Percentiles rank a stretch among this genome's conserved stretches.
Conservation (phyloP, 2,113 vertebrate species). For the Mustela nigripes region DNA sequence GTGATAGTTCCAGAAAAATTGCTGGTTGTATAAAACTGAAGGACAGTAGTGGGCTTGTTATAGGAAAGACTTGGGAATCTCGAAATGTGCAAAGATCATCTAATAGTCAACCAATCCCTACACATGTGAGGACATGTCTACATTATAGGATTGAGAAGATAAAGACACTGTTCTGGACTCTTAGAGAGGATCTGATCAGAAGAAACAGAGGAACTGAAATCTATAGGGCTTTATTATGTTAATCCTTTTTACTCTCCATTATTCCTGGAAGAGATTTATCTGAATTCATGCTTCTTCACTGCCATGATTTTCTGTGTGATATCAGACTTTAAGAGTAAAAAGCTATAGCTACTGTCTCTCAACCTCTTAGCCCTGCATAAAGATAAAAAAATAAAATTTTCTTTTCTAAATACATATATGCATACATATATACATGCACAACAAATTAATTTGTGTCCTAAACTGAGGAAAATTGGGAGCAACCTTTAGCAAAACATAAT, state of each 20-base stretch:
- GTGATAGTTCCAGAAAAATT: neutral
- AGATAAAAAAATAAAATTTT: neutral
- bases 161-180: neutral
- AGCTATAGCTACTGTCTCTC: neutral
- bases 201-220: conserved; percentile 37
- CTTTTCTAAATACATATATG: neutral
- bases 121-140: neutral
- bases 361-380: neutral
- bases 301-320: neutral
- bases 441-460: conserved; percentile 3
- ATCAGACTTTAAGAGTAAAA: neutral
- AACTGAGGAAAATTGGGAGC: conserved; percentile 23
- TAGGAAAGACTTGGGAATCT: neutral
- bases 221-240: neutral
- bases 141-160: neutral
- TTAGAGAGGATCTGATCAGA: neutral
- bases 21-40: neutral
- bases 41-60: neutral
- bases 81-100: neutral
- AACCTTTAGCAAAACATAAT: conserved; percentile 44
- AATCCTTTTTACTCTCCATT: neutral
- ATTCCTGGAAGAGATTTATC: neutral
- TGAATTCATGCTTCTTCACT: neutral
- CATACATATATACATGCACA: neutral
- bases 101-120: neutral